Conservation (phyloP, 2,113 vertebrate genomes). For the Progne subis region DNA sequence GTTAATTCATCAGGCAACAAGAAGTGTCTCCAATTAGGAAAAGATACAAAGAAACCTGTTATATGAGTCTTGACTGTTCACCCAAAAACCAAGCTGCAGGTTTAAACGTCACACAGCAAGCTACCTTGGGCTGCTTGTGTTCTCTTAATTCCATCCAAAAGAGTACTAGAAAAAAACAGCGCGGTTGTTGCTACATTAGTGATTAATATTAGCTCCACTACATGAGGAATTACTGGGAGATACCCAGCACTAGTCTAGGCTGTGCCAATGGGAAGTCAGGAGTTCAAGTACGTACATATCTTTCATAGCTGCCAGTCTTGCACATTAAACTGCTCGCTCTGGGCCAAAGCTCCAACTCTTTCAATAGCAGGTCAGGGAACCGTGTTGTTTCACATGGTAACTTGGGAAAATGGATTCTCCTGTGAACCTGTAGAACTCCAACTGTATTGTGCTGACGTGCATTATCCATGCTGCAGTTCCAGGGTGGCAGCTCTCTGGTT, state of each 20-base stretch:
- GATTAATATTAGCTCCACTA: conserved; percentile 14
- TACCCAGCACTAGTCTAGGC: conserved; percentile 26
- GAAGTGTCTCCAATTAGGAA: not conserved
- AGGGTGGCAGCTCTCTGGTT: not conserved
- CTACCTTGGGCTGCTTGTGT: not conserved
- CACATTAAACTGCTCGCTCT: not conserved
- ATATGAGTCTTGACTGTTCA: not conserved
- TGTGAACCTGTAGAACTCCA: not conserved
- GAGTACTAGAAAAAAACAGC: not conserved
- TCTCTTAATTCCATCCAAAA: not conserved
- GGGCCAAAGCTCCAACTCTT: not conserved
- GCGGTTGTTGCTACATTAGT: not conserved
- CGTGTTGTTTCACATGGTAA: not conserved
- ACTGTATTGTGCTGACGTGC: not conserved
- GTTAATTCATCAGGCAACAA: not conserved
- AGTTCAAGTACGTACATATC: conserved; percentile 31
- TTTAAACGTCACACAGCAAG: not conserved
- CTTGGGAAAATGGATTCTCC: not conserved
- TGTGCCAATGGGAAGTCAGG: conserved; percentile 51
- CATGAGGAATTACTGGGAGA: conserved; percentile 32
- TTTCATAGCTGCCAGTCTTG: conserved; percentile 9
- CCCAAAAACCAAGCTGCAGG: not conserved
- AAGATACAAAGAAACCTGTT: not conserved
- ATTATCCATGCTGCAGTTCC: not conserved
- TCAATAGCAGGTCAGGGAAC: not conserved